phyloP scores from a whole-genome alignment of 2,797 vertebrate species.

The Tadarida brasiliensis region DNA sequence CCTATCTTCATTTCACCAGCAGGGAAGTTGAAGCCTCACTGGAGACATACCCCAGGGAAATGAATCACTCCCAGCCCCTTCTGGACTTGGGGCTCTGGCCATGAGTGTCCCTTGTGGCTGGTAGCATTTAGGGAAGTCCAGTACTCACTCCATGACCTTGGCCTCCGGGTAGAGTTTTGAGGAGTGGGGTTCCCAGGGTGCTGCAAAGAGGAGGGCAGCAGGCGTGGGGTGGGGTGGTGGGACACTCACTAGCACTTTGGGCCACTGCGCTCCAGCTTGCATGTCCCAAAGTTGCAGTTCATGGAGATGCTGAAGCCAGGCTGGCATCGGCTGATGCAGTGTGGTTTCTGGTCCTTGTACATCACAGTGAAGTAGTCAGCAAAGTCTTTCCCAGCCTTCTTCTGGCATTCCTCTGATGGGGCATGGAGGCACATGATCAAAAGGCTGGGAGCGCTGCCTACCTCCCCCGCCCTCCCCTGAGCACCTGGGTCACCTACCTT shows the following conservation, averaged over 20 bases:
- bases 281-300: constrained; percentile 55
- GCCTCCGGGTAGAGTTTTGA: background rate
- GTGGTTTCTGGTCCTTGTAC: accelerated
- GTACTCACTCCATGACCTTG: background rate
- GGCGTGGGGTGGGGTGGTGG: background rate
- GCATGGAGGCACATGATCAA: background rate
- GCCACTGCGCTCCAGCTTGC: background rate
- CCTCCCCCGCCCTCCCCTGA: background rate
- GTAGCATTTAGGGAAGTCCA: background rate
- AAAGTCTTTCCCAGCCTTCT: accelerated
- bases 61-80: background rate
- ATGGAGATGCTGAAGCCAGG: background rate
- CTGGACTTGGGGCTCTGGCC: background rate
- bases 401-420: background rate
- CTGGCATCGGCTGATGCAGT: constrained; percentile 51
- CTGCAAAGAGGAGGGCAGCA: background rate
- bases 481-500: constrained; percentile 9
- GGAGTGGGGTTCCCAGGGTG: too few relatives aligned
- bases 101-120: background rate
- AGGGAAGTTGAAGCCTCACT: background rate
- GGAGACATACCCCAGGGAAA: background rate
- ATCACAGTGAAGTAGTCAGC: background rate
- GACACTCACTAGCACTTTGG: constrained; percentile 74
- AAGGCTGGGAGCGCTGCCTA: background rate
- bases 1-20: background rate